Conservation (phyloP, 2,797 vertebrate genomes). For the Hypotaenidia philippensis region DNA sequence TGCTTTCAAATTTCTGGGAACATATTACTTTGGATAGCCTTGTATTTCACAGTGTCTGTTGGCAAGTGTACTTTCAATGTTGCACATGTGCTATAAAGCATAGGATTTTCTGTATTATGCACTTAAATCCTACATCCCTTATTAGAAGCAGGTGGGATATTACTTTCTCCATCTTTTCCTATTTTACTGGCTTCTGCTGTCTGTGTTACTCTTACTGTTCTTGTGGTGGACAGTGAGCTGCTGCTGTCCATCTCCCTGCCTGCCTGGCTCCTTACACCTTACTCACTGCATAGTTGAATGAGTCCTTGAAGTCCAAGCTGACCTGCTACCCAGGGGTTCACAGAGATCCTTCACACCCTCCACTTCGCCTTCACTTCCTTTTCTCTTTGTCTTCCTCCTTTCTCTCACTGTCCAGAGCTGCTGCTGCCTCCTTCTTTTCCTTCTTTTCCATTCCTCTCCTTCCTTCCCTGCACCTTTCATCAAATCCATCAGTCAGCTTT, state of each 20-base stretch:
- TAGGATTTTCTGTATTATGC: neutral
- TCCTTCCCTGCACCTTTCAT: neutral
- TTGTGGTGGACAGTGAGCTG: neutral
- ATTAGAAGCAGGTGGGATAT: neutral
- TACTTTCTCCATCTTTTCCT: neutral
- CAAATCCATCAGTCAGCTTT: neutral
- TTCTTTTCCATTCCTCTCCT: neutral
- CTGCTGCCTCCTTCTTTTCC: neutral
- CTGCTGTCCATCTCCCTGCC: neutral
- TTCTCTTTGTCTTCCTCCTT: neutral
- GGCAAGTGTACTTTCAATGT: neutral
- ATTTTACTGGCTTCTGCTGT: neutral
- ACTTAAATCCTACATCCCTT: neutral
- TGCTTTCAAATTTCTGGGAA: too few relatives aligned
- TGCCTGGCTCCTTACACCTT: neutral
- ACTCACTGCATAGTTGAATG: neutral
- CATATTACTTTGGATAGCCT: neutral
- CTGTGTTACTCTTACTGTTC: neutral
- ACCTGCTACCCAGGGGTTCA: neutral
- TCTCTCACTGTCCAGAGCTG: neutral
- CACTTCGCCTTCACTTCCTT: neutral
- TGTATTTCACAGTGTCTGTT: neutral
- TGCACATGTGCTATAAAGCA: neutral
- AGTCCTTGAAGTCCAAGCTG: neutral
- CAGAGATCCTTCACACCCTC: neutral